These are phyloP conservation scores for Pseudonaja textilis DNA, from an alignment of 2,113 vertebrate genomes.

Conservation along the genomic window DNA sequence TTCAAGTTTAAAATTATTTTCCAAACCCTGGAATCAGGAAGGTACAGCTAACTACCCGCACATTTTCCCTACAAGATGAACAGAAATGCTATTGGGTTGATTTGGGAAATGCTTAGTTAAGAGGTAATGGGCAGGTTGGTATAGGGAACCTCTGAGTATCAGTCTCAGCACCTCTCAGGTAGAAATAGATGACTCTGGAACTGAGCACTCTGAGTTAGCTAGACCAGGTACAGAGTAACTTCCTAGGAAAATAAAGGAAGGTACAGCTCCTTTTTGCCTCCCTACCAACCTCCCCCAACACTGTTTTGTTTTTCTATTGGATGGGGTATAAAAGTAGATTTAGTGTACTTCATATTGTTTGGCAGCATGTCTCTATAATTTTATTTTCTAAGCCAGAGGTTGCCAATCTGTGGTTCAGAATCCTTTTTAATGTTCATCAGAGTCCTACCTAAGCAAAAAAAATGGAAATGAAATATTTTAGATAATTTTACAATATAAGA, in stretches of 20 bases:
- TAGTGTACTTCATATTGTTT: neutral
- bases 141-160: neutral
- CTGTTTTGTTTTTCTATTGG: neutral
- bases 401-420: neutral
- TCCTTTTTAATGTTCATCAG: neutral
- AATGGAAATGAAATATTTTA: no score
- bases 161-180: neutral
- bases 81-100: neutral
- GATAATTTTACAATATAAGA: no score
- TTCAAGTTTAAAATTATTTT: neutral
- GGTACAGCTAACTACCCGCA: neutral
- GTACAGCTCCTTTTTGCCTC: neutral
- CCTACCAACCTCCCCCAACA: neutral
- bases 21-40: neutral
- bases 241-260: neutral
- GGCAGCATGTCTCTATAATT: neutral
- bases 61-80: neutral
- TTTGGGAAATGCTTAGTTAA: neutral
- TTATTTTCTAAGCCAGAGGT: neutral
- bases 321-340: neutral
- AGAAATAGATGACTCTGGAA: neutral
- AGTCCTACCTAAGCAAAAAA: neutral
- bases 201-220: neutral
- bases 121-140: neutral
- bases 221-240: neutral